A percentile compares a stretch with the other conserved stretches of the same genome.
Evolutionary conservation across 1,140 invertebrate genomes (phyloP).

Genomic region (Spodoptera litura): DNA sequence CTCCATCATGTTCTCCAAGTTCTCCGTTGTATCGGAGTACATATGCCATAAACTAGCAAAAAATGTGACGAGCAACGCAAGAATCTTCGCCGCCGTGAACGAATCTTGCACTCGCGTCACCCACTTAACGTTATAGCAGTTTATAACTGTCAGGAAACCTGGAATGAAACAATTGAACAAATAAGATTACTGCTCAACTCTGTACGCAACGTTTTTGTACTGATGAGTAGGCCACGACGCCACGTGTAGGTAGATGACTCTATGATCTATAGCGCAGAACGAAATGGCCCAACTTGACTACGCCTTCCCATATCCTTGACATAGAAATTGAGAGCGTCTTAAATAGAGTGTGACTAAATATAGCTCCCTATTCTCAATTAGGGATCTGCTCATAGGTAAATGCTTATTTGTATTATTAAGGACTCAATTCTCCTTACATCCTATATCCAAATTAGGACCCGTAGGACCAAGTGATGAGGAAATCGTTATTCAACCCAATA

Average conservation of each 20-base stretch:
- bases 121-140: constrained; percentile 98
- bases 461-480: neutral
- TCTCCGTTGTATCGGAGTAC: constrained; percentile 88
- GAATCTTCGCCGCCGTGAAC: constrained; percentile 97
- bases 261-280: neutral
- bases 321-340: neutral
- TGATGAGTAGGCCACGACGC: neutral
- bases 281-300: neutral
- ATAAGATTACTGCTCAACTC: constrained; percentile 25
- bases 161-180: constrained; percentile 67
- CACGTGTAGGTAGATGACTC: constrained; percentile 1
- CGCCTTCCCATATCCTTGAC: neutral
- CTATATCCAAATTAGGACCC: too few species aligned
- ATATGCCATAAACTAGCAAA: constrained; percentile 92
- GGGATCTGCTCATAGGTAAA: too few species aligned
- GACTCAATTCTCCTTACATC: too few species aligned
- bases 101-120: constrained; percentile 96
- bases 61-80: constrained; percentile 96
- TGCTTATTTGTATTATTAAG: too few species aligned
- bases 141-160: constrained; percentile 97
- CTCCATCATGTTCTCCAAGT: constrained; percentile 93
- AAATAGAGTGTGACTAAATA: too few species aligned
- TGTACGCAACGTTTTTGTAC: constrained; percentile 14
- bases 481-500: constrained; percentile 6
- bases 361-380: too few species aligned